A percentile compares a stretch with the other conserved stretches of the same genome.
Evolutionary conservation across 2,888 invertebrate genomes (phyloP).

Genomic region (Zhengitettix transpicula): DNA sequence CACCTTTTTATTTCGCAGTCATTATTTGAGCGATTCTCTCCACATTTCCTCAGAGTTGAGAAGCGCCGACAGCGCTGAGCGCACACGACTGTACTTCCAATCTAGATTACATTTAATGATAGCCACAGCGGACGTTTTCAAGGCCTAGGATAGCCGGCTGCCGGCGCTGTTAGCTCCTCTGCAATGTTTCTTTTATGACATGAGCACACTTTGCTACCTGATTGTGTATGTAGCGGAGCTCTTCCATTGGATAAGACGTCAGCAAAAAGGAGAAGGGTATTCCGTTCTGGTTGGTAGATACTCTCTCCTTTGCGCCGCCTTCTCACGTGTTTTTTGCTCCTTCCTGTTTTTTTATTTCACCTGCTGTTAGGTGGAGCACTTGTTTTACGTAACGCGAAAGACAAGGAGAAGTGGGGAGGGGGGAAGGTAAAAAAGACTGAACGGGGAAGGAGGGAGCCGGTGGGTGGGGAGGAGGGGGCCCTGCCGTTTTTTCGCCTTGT

Average conservation of each 20-base stretch:
- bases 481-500: not conserved
- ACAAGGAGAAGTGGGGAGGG: not conserved
- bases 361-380: not conserved
- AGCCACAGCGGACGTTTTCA: constrained; percentile 2
- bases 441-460: not conserved
- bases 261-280: constrained; percentile 2
- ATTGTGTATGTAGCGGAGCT: not conserved
- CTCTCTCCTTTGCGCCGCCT: constrained; percentile 6
- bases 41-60: too few relatives aligned
- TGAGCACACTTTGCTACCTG: not conserved
- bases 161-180: not conserved
- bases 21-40: too few relatives aligned
- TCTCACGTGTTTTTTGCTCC: constrained; percentile 1
- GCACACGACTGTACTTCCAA: constrained; percentile 1
- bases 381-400: not conserved
- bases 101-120: constrained; percentile 10
- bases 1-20: too few relatives aligned
- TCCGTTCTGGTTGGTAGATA: constrained; percentile 4
- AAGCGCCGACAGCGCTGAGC: too few relatives aligned
- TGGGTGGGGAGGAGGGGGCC: not conserved
- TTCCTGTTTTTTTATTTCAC: not conserved
- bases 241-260: constrained; percentile 4
- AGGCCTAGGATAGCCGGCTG: constrained; percentile 1
- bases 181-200: constrained; percentile 4
- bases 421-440: not conserved